Evolutionary conservation across 2,113 vertebrate genomes (phyloP).

Genomic region (Ascaphus truei): DNA sequence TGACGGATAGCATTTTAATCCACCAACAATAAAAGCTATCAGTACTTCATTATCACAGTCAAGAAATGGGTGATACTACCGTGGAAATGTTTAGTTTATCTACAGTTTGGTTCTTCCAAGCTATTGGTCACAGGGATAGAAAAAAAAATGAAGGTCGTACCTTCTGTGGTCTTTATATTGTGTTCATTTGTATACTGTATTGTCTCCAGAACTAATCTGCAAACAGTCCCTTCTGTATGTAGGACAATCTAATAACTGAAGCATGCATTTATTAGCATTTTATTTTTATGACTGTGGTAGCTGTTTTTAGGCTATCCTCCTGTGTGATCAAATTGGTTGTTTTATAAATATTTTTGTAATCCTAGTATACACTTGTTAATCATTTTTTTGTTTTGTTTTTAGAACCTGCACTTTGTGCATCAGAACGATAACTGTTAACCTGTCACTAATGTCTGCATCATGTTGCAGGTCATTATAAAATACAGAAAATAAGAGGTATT

Average conservation of each 20-base stretch:
- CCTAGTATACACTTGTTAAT: neutral
- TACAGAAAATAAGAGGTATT: neutral
- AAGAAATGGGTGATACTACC: no score
- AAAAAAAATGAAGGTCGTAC: neutral
- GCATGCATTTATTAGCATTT: no score
- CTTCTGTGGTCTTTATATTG: neutral
- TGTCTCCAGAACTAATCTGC: no score
- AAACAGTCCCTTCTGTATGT: no score
- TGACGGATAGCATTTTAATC: neutral
- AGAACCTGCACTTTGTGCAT: no score
- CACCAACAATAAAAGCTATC: no score
- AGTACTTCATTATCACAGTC: no score
- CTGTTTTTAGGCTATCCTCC: neutral
- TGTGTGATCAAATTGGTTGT: neutral
- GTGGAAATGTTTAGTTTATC: no score
- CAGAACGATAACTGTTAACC: neutral
- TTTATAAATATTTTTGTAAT: neutral
- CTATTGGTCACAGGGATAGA: neutral
- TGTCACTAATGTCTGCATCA: neutral
- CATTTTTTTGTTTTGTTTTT: no score
- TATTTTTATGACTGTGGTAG: neutral
- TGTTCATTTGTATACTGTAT: neutral
- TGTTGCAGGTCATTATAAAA: no score
- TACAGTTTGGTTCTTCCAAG: neutral
- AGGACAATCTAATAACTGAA: no score